phyloP scores from a whole-genome alignment of 2,797 vertebrate genomes.

The Halcyon leucocephala region DNA sequence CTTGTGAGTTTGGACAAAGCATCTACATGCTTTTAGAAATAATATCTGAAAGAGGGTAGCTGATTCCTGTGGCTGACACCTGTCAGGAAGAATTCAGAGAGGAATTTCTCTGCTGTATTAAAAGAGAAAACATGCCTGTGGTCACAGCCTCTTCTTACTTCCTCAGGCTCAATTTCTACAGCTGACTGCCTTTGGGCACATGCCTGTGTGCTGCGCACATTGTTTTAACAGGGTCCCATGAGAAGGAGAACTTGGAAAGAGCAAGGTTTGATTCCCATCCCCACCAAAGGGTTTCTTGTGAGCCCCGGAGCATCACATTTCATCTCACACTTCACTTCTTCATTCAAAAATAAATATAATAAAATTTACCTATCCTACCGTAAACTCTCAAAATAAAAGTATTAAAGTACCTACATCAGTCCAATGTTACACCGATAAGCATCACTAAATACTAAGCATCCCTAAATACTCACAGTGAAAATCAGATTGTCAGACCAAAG shows the following conservation, averaged over 20 bases:
- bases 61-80: not conserved
- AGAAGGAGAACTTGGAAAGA: not conserved
- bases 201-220: not conserved
- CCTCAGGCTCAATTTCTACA: not conserved
- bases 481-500: not conserved
- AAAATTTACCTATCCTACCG: not conserved
- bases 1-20: not conserved
- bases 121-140: not conserved
- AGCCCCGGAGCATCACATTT: not conserved
- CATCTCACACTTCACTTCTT: not conserved
- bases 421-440: not conserved
- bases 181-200: not conserved
- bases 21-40: not conserved
- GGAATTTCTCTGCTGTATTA: not conserved
- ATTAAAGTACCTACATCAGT: not conserved
- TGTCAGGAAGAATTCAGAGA: constrained; percentile 5
- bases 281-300: not conserved
- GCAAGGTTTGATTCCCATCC: not conserved
- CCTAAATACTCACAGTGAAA: not conserved
- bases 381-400: not conserved
- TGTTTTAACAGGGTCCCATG: not conserved
- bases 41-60: not conserved
- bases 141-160: not conserved
- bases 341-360: not conserved
- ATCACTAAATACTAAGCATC: not conserved